phyloP scores from a whole-genome alignment of 2,113 vertebrate species.

The Psammodynastes pulverulentus region DNA sequence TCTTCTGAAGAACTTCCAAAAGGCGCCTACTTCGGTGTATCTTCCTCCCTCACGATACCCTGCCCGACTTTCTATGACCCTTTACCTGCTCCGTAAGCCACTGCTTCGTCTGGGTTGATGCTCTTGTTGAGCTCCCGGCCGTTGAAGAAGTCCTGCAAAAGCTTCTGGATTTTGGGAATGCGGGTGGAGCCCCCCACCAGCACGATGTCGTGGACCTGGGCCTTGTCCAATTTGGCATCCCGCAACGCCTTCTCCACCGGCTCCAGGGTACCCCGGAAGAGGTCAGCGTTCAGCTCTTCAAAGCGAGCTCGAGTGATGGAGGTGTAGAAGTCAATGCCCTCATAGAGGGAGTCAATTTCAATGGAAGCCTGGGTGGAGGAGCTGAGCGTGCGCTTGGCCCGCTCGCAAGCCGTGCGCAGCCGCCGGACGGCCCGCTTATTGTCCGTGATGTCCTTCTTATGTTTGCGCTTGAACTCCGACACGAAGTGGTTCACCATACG shows the following conservation, averaged over 20 bases:
- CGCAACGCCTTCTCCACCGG: conserved; percentile 87
- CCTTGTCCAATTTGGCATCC: conserved; percentile 88
- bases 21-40: background rate
- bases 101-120: conserved; percentile 90
- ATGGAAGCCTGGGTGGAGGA: conserved; percentile 91
- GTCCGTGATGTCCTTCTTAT: conserved; percentile 86
- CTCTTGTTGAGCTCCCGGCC: conserved; percentile 90
- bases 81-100: conserved; percentile 85
- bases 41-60: too few relatives aligned
- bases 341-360: conserved; percentile 87
- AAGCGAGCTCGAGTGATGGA: conserved; percentile 88
- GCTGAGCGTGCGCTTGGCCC: conserved; percentile 88
- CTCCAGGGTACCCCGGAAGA: conserved; percentile 87
- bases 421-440: conserved; percentile 87
- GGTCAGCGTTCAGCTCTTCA: conserved; percentile 87
- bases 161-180: conserved; percentile 89
- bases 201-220: conserved; percentile 87
- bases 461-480: conserved; percentile 87
- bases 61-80: background rate
- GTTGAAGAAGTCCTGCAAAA: conserved; percentile 89
- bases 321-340: conserved; percentile 88
- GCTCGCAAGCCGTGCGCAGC: conserved; percentile 84
- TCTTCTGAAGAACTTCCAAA: background rate
- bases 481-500: conserved; percentile 88
- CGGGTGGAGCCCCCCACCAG: conserved; percentile 90